Conservation (phyloP, 2,113 vertebrate genomes). For the Atlantisia rogersi region DNA sequence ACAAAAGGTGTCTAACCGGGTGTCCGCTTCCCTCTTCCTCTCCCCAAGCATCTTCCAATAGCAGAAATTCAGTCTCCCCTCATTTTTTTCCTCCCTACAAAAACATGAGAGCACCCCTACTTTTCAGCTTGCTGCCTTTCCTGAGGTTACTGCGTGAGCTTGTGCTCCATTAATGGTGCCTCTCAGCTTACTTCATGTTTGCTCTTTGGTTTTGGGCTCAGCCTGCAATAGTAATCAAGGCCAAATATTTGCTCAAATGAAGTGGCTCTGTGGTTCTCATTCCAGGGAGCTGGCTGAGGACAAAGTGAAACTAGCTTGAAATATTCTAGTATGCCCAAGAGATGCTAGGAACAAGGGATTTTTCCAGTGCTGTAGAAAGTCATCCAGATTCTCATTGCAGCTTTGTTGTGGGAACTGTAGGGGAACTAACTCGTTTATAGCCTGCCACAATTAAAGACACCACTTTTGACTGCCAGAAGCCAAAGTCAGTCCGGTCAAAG, state of each 20-base stretch:
- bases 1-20: not conserved
- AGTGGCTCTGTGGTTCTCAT: conserved; percentile 55
- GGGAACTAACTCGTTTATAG: conserved; percentile 23
- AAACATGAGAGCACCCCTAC: not conserved
- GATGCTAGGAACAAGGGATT: conserved; percentile 27
- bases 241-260: conserved; percentile 71
- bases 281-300: conserved; percentile 26
- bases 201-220: conserved; percentile 64
- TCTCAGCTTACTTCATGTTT: conserved; percentile 35
- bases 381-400: conserved; percentile 4
- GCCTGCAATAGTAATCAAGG: conserved; percentile 52
- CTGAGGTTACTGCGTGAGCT: not conserved
- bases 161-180: not conserved
- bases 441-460: conserved; percentile 17
- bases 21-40: not conserved
- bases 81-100: not conserved
- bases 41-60: not conserved
- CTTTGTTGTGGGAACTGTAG: conserved; percentile 48
- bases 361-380: conserved; percentile 39
- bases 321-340: conserved; percentile 45
- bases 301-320: conserved; percentile 51
- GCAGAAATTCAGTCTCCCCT: not conserved
- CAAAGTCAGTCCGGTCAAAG: not conserved
- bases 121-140: not conserved
- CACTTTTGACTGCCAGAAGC: not conserved